Evolutionary conservation across 2,113 vertebrate genomes (phyloP), one percentile per base, ranked within the genome.

Genomic region (Raja brachyura): DNA sequence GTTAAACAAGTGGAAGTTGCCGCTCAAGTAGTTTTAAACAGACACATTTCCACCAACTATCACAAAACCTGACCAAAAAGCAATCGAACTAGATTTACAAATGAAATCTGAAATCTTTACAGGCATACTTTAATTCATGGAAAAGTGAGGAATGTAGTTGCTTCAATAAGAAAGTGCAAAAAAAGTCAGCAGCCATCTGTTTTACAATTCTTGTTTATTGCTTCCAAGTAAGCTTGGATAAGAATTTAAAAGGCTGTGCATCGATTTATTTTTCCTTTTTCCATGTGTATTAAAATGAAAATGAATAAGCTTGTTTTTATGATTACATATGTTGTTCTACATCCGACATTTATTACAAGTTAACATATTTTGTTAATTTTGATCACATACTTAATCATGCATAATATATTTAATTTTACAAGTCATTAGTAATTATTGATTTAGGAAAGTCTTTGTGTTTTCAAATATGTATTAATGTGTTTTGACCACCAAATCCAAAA

Each of bases 241-340:
- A 86, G 25, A 31, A 48, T 66, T 88, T 88, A 63, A 88, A 88
- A 63, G 85, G 10, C 85, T n/a, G 28, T 61, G 85, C 59, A 63
- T 88, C 63, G 59, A 88, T 31, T 88, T 88, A 85, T 48, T 85
- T 3, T 61, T 86, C 28, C 28, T 3, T 86, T 61, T 88, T 88
- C 31, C 59, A 20, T 88, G 59, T 31, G 14, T 63, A 88, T 66
- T 88, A 88, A 88, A 63, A 31, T 88, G 59, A 88, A 86, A 88
- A 86, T 63, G 61, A 88, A 63, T 22, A 88, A 66, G 85, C n/a
- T 3, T 88, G n/a, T 48, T 85, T 85, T 85, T 85, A 59, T 25
- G 48, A 85, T 16, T n/a, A 28, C 61, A 88, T 48, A 81, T 63
- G 13, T 33, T 63, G 61, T 14, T 31, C 85, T 88, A 63, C 61